A percentile compares a stretch with the other conserved stretches of the same genome.
phyloP scores from a whole-genome alignment of 35 echinoderm and acorn worm species.

The Nesometra sesokonis region DNA sequence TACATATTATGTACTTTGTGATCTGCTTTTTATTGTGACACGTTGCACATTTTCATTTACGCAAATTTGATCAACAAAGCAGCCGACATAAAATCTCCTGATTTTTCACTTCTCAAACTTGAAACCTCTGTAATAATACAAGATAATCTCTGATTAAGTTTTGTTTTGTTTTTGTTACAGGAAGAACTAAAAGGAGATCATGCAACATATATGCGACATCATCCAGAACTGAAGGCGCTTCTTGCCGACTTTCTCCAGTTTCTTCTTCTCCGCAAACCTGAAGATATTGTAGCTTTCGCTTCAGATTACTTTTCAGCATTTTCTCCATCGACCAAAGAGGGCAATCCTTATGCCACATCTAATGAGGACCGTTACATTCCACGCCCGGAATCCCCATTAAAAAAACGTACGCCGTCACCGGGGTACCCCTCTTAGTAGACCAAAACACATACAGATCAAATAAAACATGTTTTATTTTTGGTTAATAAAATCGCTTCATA shows the following conservation, averaged over 20 bases:
- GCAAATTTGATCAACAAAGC: no score
- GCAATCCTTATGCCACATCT: conserved; percentile 87
- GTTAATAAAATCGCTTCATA: background rate
- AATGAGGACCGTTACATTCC: conserved; percentile 66
- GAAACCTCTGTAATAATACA: no score
- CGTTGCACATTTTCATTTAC: no score
- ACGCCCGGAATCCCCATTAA: conserved; percentile 63
- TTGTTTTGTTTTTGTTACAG: conserved; percentile 16
- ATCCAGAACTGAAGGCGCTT: conserved; percentile 93
- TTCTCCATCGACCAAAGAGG: conserved; percentile 67
- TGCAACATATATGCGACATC: conserved; percentile 92
- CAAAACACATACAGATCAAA: background rate
- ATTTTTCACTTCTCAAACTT: no score
- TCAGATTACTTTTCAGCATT: conserved; percentile 94
- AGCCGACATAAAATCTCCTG: no score
- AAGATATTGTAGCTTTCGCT: conserved; percentile 87
- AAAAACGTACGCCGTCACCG: conserved; percentile 18
- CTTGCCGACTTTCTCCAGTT: conserved; percentile 97
- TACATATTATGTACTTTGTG: no score
- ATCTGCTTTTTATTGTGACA: no score
- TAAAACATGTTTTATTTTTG: background rate
- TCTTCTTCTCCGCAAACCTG: conserved; percentile 87
- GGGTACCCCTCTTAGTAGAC: background rate
- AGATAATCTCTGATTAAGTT: no score
- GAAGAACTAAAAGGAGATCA: conserved; percentile 98